Base-by-base conservation (phyloP, 2,113 vertebrate genomes). In the Silurus meridionalis region DNA sequence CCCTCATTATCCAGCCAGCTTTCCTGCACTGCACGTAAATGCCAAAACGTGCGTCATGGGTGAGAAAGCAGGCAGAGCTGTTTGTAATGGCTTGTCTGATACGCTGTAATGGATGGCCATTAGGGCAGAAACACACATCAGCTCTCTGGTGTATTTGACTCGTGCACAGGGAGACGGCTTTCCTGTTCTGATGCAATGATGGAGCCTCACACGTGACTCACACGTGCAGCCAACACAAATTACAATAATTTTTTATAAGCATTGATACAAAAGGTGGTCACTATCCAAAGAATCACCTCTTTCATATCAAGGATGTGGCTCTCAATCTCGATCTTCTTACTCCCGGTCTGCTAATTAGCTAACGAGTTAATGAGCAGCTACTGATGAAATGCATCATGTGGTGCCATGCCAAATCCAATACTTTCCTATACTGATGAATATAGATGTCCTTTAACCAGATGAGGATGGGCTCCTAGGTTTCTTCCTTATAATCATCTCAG, bases 41-140 rank as follows among this genome's bases (percentile, higher is more conserved):
- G 77, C 23, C 74, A 58, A 72, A 58, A 48, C 78, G 60, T 81
- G 77, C 53, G 85, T 72, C 85, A 86, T 57, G 55, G 64, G 63
- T 61, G 55, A 60, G 77, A 80, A 67, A 66, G 25, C 61, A 69
- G 77, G 19, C 61, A 9, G 52, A 25, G 55, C 53, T 57, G 77
- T 21, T 52, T 72, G 78, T 72, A 86, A 86, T 86, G 64, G 85
- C 5, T 66, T 61, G 78, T 61, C 85, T 79, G 64, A 72, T 57
- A 61, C 15, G 9, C 9, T 19, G 55, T 86, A 86, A 86, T 86
- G 85, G 79, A 81, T 67, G 37, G 79, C 15, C 64, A 82, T 86
- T 86, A 86, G 79, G 11, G 55, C 66, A 86, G 66, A 86, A 86
- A 81, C 66, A 86, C 85, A 86, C 64, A 86, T 81, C 78, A 72